Conservation (phyloP, 2,888 invertebrate species). For the Ichneumon xanthorius region DNA sequence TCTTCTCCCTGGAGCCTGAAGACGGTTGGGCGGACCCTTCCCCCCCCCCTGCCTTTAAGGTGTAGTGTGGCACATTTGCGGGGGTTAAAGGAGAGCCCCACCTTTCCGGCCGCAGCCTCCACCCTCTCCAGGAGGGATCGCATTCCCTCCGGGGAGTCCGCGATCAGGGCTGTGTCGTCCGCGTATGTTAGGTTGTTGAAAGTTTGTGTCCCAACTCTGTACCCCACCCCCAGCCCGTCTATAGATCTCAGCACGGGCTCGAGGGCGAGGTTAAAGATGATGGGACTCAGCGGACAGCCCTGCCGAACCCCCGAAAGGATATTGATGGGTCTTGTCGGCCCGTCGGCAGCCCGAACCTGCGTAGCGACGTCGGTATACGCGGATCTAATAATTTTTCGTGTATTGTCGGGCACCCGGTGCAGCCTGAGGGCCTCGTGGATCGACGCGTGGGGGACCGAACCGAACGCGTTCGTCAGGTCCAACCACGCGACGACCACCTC, state of each 20-base stretch:
- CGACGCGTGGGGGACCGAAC: conserved; percentile 78
- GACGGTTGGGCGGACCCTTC: no score
- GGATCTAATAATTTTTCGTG: conserved; percentile 59
- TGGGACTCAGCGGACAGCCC: conserved; percentile 79
- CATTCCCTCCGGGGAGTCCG: conserved; percentile 69
- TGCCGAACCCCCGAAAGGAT: conserved; percentile 77
- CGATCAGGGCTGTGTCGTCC: conserved; percentile 51
- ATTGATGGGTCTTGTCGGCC: conserved; percentile 69
- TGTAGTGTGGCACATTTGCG: neutral
- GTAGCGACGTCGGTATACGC: conserved; percentile 68
- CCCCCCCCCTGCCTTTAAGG: no score
- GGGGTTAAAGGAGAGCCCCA: conserved; percentile 76
- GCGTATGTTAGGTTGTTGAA: conserved; percentile 35
- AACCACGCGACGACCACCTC: conserved; percentile 78
- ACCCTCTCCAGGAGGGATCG: conserved; percentile 4
- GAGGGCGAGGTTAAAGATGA: conserved; percentile 78
- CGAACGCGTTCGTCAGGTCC: conserved; percentile 82
- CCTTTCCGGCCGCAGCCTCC: conserved; percentile 33
- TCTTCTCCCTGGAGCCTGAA: no score
- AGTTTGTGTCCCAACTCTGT: conserved; percentile 3
- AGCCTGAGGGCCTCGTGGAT: conserved; percentile 64
- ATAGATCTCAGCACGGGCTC: conserved; percentile 72
- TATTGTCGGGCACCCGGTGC: neutral
- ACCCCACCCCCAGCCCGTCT: conserved; percentile 13
- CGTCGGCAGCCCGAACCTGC: conserved; percentile 60